Evolutionary conservation across 2,113 vertebrate species (phyloP).

Genomic region (Neodon shergylaensis): DNA sequence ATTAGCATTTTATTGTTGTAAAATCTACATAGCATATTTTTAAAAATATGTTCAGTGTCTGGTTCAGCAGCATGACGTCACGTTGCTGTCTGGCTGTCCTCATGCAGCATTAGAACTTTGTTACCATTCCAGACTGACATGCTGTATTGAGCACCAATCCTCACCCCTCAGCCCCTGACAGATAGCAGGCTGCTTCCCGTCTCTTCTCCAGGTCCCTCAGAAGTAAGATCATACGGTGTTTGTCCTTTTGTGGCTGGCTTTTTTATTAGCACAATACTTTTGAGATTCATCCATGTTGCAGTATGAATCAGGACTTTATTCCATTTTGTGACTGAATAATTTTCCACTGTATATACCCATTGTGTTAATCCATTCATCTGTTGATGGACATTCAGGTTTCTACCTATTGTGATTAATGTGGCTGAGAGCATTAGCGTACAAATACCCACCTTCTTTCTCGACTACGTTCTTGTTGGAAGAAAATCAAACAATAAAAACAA

Average conservation of each 20-base stretch:
- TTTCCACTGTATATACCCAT: background rate
- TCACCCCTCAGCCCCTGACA: too few species aligned
- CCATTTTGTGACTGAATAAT: background rate
- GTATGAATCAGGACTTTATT: background rate
- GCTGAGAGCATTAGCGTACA: background rate
- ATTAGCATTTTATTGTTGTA: background rate
- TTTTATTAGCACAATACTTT: background rate
- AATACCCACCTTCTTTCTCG: conserved; percentile 41
- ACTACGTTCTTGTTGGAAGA: background rate
- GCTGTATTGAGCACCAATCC: background rate
- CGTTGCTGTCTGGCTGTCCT: background rate
- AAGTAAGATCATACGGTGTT: background rate
- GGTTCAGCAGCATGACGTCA: background rate
- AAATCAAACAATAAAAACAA: background rate
- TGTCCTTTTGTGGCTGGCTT: background rate
- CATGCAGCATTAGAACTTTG: background rate
- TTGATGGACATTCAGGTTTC: background rate
- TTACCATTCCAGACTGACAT: too few species aligned
- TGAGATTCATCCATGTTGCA: background rate
- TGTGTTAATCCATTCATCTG: background rate
- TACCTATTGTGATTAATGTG: background rate
- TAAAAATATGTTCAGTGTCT: background rate
- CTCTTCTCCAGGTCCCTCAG: background rate
- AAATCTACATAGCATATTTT: background rate
- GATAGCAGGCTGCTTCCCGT: background rate